phyloP scores from a whole-genome alignment of 2,113 vertebrate genomes.

The Alethe castanea region DNA sequence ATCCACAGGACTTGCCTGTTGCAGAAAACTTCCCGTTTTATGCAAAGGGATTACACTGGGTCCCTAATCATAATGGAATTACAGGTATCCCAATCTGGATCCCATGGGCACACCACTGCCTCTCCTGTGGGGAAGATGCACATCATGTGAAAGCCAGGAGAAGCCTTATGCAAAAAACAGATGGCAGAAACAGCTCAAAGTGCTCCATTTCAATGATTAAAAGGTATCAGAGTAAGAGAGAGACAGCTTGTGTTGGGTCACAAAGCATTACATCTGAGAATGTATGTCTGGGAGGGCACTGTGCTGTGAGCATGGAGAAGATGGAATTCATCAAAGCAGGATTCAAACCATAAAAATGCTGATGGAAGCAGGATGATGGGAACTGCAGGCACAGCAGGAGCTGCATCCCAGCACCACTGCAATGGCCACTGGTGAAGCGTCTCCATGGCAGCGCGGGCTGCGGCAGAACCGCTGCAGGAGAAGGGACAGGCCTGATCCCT shows the following conservation, averaged over 20 bases:
- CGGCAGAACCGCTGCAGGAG: neutral
- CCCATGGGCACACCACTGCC: neutral
- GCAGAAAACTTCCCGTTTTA: neutral
- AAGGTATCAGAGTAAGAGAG: neutral
- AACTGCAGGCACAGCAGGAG: neutral
- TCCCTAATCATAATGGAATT: neutral
- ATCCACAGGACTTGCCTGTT: neutral
- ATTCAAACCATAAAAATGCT: neutral
- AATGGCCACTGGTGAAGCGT: neutral
- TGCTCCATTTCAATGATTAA: neutral
- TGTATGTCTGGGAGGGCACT: neutral
- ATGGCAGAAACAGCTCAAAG: neutral
- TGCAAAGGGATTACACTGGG: neutral
- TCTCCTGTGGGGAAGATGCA: neutral
- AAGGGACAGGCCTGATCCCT: neutral
- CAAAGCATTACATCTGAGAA: neutral
- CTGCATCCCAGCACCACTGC: neutral
- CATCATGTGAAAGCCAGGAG: neutral
- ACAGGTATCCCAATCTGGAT: neutral
- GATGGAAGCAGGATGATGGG: neutral
- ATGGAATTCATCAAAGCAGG: neutral
- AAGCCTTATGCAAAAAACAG: neutral
- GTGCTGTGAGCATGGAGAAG: neutral
- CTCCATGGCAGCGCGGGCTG: neutral
- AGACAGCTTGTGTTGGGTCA: neutral